phyloP scores from a whole-genome alignment of 2,888 invertebrate species.

The Isoperla grammatica region DNA sequence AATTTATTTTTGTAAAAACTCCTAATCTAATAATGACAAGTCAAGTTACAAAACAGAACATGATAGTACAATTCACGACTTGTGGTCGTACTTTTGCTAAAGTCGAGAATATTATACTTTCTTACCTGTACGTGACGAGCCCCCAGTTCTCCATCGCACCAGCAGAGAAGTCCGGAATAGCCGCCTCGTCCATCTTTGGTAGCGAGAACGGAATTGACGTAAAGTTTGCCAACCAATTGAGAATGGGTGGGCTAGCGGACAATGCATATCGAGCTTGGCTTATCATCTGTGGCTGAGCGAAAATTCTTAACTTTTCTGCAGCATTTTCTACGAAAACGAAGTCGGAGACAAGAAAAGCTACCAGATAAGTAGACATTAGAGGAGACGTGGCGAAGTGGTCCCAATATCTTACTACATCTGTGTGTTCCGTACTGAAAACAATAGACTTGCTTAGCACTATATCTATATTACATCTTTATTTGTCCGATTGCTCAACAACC shows the following conservation, averaged over 20 bases:
- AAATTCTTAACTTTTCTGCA: constrained; percentile 9
- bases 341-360: constrained; percentile 24
- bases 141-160: constrained; percentile 69
- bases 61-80: too few relatives aligned
- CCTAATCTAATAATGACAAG: too few relatives aligned
- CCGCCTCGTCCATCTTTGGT: constrained; percentile 46
- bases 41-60: too few relatives aligned
- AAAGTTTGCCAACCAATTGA: constrained; percentile 40
- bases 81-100: too few relatives aligned
- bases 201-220: constrained; percentile 43
- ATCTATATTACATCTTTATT: too few relatives aligned
- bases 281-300: constrained; percentile 6
- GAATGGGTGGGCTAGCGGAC: constrained; percentile 42
- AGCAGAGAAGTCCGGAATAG: constrained; percentile 37
- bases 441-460: too few relatives aligned
- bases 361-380: constrained; percentile 19
- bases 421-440: constrained; percentile 3
- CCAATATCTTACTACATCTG: constrained; percentile 2
- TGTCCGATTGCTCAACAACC: too few relatives aligned
- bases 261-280: constrained; percentile 44
- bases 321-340: constrained; percentile 19
- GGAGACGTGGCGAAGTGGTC: constrained; percentile 5
- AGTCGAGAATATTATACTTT: too few relatives aligned
- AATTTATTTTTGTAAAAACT: too few relatives aligned
- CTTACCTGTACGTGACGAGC: constrained; percentile 63